Evolutionary conservation across 1,140 invertebrate species (phyloP).

Genomic region (Acyrthosiphon pisum): DNA sequence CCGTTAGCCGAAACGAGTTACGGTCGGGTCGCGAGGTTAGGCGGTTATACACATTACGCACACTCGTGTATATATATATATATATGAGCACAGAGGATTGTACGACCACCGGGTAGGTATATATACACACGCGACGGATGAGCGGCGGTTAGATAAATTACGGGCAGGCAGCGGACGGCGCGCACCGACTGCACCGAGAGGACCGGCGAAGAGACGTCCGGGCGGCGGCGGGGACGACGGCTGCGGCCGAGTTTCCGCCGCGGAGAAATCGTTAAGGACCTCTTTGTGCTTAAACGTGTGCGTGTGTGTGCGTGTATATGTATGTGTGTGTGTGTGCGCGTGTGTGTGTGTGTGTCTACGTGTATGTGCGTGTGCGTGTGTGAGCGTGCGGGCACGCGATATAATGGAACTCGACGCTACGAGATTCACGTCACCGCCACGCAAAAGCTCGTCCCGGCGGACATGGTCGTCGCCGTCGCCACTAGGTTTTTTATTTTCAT

Average conservation of each 20-base stretch:
- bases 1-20: not conserved
- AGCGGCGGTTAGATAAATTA: not conserved
- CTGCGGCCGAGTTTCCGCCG: not conserved
- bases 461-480: not conserved
- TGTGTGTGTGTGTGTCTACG: not conserved
- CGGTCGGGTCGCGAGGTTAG: not conserved
- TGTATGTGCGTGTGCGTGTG: not conserved
- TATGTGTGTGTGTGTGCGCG: not conserved
- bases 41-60: not conserved
- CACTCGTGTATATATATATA: not conserved
- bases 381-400: not conserved
- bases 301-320: not conserved
- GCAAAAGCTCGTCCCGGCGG: not conserved
- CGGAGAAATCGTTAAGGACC: slow-evolving; percentile 18
- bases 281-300: not conserved
- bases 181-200: not conserved
- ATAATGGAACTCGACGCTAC: not conserved
- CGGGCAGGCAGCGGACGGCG: not conserved
- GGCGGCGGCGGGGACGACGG: not conserved
- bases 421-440: not conserved
- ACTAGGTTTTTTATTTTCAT: too few relatives aligned
- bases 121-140: not conserved
- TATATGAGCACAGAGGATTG: not conserved
- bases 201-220: not conserved
- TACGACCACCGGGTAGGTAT: not conserved